Percentiles rank a stretch among this genome's conserved stretches.
phyloP scores from a whole-genome alignment of 2,888 invertebrate species.

The Mimas tiliae region DNA sequence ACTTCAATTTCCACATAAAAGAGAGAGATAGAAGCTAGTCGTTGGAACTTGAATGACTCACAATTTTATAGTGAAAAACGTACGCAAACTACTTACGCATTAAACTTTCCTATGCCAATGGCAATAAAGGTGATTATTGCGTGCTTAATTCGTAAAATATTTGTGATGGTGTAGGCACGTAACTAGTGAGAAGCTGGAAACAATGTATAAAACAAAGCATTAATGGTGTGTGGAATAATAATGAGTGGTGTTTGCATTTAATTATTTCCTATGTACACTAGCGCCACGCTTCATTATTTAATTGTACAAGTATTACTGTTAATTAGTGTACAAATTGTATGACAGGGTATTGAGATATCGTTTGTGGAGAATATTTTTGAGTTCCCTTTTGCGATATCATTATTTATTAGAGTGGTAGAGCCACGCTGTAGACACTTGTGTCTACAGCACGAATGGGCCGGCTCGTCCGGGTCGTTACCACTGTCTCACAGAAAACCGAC shows the following conservation, averaged over 20 bases:
- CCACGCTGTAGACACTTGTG: too few species aligned
- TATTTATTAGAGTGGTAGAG: too few species aligned
- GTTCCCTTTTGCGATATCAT: too few species aligned
- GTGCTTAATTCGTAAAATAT: too few species aligned
- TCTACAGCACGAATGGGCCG: too few species aligned
- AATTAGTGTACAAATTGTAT: too few species aligned
- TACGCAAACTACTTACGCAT: not conserved
- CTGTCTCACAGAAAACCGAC: too few species aligned
- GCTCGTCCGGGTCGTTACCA: too few species aligned
- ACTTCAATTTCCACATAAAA: not conserved
- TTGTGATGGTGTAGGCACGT: conserved; percentile 16
- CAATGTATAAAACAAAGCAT: conserved; percentile 20
- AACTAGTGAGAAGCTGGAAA: conserved; percentile 19
- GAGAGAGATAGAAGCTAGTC: conserved; percentile 16
- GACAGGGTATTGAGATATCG: too few species aligned
- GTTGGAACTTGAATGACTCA: conserved; percentile 21
- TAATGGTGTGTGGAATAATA: conserved; percentile 21
- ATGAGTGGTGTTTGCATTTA: conserved; percentile 18
- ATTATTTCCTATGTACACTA: not conserved
- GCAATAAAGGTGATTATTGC: not conserved
- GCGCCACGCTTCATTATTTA: not conserved
- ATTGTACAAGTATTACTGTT: not conserved
- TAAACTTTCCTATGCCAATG: not conserved
- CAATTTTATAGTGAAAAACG: conserved; percentile 15
- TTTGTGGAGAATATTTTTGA: too few species aligned